phyloP scores from a whole-genome alignment of 2,113 vertebrate species.

The Dromaius novaehollandiae region DNA sequence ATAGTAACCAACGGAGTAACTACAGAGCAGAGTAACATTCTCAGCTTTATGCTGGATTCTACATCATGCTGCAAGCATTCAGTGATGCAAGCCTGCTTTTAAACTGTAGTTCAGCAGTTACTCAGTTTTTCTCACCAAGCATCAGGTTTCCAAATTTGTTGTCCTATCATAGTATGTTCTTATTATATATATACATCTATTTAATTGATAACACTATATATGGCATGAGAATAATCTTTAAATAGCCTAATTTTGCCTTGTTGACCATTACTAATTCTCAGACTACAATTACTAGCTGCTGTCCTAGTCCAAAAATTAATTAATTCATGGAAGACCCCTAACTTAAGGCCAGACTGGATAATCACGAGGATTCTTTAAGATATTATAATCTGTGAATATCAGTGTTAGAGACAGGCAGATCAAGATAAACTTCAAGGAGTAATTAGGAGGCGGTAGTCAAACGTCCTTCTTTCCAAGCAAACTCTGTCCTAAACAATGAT shows the following conservation, averaged over 20 bases:
- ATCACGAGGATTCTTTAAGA: background rate
- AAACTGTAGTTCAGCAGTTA: background rate
- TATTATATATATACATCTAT: background rate
- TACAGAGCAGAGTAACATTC: background rate
- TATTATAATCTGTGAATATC: background rate
- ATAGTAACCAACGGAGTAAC: background rate
- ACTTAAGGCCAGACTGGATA: background rate
- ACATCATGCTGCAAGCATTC: background rate
- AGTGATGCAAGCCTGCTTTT: background rate
- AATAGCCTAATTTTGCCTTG: background rate
- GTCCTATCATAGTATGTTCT: background rate
- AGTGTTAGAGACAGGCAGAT: background rate
- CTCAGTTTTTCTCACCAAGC: background rate
- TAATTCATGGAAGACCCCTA: background rate
- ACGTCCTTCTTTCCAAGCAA: background rate
- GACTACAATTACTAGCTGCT: background rate
- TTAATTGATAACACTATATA: background rate
- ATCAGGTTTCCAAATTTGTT: background rate
- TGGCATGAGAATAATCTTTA: background rate
- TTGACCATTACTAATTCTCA: background rate
- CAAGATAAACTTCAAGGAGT: background rate
- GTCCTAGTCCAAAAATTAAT: background rate
- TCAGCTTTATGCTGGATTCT: background rate
- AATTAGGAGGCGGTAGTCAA: background rate
- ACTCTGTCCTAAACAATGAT: background rate